phyloP scores from a whole-genome alignment of 2,888 invertebrate species.

The Perithous albicinctus region DNA sequence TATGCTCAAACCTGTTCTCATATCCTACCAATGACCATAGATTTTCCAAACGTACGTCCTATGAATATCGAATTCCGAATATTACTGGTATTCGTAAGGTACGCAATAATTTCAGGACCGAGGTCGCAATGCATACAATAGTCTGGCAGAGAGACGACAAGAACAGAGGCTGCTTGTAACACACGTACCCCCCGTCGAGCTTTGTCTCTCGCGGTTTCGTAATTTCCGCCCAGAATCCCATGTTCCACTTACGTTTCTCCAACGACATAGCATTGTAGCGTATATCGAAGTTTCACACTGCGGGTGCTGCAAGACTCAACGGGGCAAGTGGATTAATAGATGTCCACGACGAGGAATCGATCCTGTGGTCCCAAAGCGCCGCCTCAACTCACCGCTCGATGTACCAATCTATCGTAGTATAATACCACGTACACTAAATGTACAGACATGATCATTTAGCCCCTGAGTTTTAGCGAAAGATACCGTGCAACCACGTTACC shows the following conservation, averaged over 20 bases:
- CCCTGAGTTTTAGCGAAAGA: conserved; percentile 29
- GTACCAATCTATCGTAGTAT: conserved; percentile 30
- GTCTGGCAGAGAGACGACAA: neutral
- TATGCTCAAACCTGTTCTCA: neutral
- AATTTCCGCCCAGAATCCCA: conserved; percentile 73
- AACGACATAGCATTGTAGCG: conserved; percentile 7
- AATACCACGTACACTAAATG: conserved; percentile 1
- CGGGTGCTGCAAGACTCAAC: conserved; percentile 33
- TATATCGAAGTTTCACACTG: conserved; percentile 50
- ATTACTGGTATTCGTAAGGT: neutral
- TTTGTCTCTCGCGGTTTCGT: conserved; percentile 71
- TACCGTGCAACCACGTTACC: conserved; percentile 29
- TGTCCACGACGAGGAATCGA: conserved; percentile 62
- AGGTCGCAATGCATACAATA: neutral
- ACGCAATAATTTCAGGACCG: neutral
- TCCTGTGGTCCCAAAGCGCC: conserved; percentile 25
- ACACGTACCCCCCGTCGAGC: conserved; percentile 55
- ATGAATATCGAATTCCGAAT: neutral
- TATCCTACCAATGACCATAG: too few species aligned
- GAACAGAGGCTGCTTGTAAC: conserved; percentile 55
- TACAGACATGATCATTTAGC: neutral
- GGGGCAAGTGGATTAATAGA: conserved; percentile 64
- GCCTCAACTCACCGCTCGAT: conserved; percentile 28
- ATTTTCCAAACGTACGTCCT: neutral
- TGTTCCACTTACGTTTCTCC: conserved; percentile 33